Percentiles rank a stretch among this genome's conserved stretches.
phyloP scores from a whole-genome alignment of 2,888 invertebrate genomes.

The Phortica okadai region DNA sequence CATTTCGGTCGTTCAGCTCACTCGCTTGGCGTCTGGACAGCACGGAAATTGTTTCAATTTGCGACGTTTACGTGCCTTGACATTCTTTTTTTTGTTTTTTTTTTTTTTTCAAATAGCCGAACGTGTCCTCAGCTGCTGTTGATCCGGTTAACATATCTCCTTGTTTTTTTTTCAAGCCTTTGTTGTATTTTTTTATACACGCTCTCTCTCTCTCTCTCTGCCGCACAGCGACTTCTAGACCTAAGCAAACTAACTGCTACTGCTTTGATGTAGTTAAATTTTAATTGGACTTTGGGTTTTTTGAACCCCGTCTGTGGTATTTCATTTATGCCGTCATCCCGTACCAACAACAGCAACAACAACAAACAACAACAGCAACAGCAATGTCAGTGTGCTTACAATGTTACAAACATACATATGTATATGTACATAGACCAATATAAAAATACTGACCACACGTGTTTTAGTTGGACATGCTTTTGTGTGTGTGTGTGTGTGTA shows the following conservation, averaged over 20 bases:
- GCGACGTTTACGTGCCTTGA: conserved; percentile 59
- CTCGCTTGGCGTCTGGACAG: conserved; percentile 30
- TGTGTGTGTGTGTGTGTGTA: conserved; percentile 31
- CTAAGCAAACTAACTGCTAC: conserved; percentile 44
- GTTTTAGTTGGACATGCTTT: conserved; percentile 21
- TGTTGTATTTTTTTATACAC: neutral
- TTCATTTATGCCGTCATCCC: conserved; percentile 48
- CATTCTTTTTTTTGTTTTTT: conserved; percentile 1
- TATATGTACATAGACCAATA: conserved; percentile 17
- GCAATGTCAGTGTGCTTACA: neutral
- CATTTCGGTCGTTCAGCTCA: too few species aligned
- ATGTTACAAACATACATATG: conserved; percentile 1
- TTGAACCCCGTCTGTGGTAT: conserved; percentile 57
- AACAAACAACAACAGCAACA: conserved; percentile 33
- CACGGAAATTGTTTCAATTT: conserved; percentile 72
- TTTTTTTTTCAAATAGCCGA: neutral
- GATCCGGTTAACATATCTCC: neutral
- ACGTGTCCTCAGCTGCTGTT: conserved; percentile 15
- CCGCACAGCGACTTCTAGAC: neutral
- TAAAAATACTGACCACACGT: conserved; percentile 6
- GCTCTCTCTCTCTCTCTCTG: neutral
- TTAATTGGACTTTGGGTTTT: conserved; percentile 71
- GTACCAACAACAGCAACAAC: conserved; percentile 32
- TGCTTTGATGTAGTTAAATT: conserved; percentile 72
- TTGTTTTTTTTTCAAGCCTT: neutral